phyloP scores from a whole-genome alignment of 1,140 invertebrate species.

The Rhopalosiphum padi region DNA sequence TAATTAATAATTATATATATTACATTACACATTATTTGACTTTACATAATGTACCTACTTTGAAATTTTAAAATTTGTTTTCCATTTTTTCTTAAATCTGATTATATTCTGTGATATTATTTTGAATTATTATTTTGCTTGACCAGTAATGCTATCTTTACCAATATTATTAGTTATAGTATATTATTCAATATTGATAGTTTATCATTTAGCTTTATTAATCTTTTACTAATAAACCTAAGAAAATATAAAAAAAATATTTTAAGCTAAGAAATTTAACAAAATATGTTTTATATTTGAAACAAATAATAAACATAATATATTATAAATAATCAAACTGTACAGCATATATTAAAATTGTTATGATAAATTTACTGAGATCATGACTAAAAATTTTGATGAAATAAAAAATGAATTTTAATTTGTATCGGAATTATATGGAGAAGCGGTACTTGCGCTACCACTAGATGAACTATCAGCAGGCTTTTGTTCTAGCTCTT shows the following conservation, averaged over 20 bases:
- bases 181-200: too few species aligned
- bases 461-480: slow-evolving; percentile 45
- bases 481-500: slow-evolving; percentile 37
- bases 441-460: slow-evolving; percentile 39
- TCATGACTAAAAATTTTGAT: neutral
- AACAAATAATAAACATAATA: neutral
- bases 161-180: too few species aligned
- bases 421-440: slow-evolving; percentile 51
- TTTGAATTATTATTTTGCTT: too few species aligned
- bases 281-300: neutral
- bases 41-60: neutral
- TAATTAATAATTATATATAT: neutral
- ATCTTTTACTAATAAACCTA: too few species aligned
- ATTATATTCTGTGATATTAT: too few species aligned
- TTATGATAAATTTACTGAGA: neutral
- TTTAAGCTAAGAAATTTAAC: neutral
- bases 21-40: neutral
- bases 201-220: too few species aligned
- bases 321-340: neutral
- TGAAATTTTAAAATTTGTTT: neutral
- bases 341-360: neutral
- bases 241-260: neutral
- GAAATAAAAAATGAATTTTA: slow-evolving; percentile 34
- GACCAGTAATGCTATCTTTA: too few species aligned
- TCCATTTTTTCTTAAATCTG: too few species aligned